A percentile compares a stretch with the other conserved stretches of the same genome.
These are phyloP conservation scores for Hoplias malabaricus DNA, from an alignment of 2,113 vertebrate genomes.

Conservation along the genomic window DNA sequence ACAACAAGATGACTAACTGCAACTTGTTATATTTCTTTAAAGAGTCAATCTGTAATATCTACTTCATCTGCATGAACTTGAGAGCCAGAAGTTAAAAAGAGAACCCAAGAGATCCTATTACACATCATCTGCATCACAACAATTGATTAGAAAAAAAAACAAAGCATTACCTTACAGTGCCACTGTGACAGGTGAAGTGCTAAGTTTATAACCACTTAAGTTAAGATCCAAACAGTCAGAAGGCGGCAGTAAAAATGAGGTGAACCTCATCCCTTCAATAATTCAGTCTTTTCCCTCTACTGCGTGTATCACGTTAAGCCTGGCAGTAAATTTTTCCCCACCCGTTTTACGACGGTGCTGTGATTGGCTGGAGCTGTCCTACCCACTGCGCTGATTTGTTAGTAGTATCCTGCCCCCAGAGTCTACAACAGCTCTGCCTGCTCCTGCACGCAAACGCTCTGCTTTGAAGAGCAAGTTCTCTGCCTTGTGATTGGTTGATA, in stretches of 20 bases:
- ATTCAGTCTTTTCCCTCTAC: background rate
- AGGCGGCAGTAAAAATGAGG: background rate
- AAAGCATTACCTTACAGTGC: background rate
- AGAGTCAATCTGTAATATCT: background rate
- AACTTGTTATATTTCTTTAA: no score
- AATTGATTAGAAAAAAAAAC: background rate
- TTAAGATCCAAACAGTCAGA: background rate
- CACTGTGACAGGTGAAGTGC: background rate
- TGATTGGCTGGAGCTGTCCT: background rate
- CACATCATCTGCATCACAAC: background rate
- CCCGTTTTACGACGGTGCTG: background rate
- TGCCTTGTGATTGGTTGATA: no score
- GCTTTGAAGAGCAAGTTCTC: no score
- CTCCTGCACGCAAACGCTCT: no score
- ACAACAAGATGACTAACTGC: no score
- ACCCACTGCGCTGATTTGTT: background rate
- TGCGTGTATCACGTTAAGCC: background rate
- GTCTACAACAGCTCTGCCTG: no score
- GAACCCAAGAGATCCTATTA: background rate
- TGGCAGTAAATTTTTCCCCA: background rate
- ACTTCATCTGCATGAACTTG: background rate
- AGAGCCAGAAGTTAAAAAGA: background rate
- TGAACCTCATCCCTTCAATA: background rate
- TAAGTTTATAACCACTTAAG: background rate
- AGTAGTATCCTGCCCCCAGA: no score